phyloP scores from a whole-genome alignment of 2,888 invertebrate species.

The Phengaris arion region DNA sequence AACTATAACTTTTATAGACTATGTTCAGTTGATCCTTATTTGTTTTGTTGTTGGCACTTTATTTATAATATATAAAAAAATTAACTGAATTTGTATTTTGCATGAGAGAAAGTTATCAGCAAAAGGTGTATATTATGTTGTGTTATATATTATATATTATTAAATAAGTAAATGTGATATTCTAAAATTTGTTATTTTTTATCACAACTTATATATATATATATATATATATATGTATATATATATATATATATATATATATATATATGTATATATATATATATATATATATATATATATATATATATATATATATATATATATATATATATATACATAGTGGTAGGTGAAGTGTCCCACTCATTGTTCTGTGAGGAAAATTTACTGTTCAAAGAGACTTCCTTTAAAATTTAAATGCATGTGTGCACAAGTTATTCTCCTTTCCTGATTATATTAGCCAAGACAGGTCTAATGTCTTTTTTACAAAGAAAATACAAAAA shows the following conservation, averaged over 20 bases:
- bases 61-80: conserved; percentile 68
- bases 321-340: no score
- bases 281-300: neutral
- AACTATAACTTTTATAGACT: no score
- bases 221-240: no score
- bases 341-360: no score
- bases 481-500: neutral
- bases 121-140: conserved; percentile 66
- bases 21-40: conserved; percentile 39
- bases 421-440: no score
- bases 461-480: no score
- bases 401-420: no score
- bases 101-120: conserved; percentile 63
- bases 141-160: conserved; percentile 62
- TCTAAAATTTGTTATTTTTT: conserved; percentile 48
- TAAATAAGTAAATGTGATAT: conserved; percentile 76
- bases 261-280: neutral
- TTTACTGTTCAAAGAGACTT: no score
- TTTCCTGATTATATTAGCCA: no score
- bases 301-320: neutral
- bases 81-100: conserved; percentile 60
- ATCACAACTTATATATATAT: neutral
- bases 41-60: conserved; percentile 70
- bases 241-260: neutral
- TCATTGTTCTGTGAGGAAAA: no score